phyloP scores from a whole-genome alignment of 1,140 invertebrate genomes.

The Trichoplusia ni region DNA sequence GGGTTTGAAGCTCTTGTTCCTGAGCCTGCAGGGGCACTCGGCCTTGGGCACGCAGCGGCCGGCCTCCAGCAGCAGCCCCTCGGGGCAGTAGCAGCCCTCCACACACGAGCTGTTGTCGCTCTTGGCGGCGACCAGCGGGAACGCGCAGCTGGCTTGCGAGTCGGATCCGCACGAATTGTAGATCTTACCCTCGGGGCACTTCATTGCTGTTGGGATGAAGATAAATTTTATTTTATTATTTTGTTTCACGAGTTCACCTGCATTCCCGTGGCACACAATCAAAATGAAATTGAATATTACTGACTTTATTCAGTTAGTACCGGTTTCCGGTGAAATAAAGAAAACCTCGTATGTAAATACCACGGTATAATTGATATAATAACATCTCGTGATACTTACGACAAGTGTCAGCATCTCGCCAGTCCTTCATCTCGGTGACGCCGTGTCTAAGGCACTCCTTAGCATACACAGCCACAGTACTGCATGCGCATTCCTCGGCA shows the following conservation, averaged over 20 bases:
- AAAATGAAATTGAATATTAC: too few species aligned
- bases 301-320: too few species aligned
- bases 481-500: conserved; percentile 87
- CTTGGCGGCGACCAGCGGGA: conserved; percentile 45
- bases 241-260: neutral
- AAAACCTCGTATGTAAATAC: too few species aligned
- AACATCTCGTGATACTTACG: too few species aligned
- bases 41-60: conserved; percentile 87
- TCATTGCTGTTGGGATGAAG: conserved; percentile 82
- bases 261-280: too few species aligned
- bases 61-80: conserved; percentile 86
- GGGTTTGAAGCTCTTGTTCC: conserved; percentile 88
- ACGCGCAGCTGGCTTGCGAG: conserved; percentile 78
- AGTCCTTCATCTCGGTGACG: conserved; percentile 83
- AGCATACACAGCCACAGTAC: conserved; percentile 88
- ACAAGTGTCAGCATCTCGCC: conserved; percentile 88
- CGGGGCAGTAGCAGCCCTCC: conserved; percentile 94
- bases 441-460: conserved; percentile 88
- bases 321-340: too few species aligned
- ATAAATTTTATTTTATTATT: neutral
- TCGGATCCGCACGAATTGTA: conserved; percentile 87
- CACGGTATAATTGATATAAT: too few species aligned
- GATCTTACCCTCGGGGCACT: conserved; percentile 85
- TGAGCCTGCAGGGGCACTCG: conserved; percentile 90
- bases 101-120: conserved; percentile 83